Conservation (phyloP, 1,140 invertebrate species). For the Orchestia grillus region DNA sequence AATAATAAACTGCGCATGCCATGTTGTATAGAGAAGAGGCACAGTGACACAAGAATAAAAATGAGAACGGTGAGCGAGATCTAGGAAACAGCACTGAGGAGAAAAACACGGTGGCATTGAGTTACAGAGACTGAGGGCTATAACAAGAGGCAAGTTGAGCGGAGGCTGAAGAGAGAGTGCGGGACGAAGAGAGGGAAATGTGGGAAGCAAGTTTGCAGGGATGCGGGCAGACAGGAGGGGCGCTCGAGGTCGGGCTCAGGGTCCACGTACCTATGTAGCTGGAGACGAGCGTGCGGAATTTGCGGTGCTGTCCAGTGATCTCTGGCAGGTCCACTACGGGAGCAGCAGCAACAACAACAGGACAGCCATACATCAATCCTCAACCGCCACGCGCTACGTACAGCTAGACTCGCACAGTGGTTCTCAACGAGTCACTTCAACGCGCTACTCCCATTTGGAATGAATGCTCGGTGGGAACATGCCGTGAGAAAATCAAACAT, state of each 20-base stretch:
- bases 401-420: neutral
- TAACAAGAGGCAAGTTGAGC: neutral
- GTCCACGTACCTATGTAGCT: slow-evolving; percentile 92
- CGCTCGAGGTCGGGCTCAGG: slow-evolving; percentile 68
- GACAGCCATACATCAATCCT: slow-evolving; percentile 63
- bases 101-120: neutral
- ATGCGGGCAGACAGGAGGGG: neutral
- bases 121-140: neutral
- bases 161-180: neutral
- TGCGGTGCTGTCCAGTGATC: slow-evolving; percentile 97
- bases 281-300: slow-evolving; percentile 97
- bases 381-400: neutral
- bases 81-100: neutral
- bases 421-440: neutral
- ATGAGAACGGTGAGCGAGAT: neutral
- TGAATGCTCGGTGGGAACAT: neutral
- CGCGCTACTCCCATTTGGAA: neutral
- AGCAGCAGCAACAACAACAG: slow-evolving; percentile 66
- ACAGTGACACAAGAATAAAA: neutral
- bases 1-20: neutral
- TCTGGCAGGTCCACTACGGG: slow-evolving; percentile 71
- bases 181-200: neutral
- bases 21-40: neutral
- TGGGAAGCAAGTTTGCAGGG: neutral
- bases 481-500: neutral